Conservation (phyloP, 2,888 invertebrate species). For the Tipula helvola region DNA sequence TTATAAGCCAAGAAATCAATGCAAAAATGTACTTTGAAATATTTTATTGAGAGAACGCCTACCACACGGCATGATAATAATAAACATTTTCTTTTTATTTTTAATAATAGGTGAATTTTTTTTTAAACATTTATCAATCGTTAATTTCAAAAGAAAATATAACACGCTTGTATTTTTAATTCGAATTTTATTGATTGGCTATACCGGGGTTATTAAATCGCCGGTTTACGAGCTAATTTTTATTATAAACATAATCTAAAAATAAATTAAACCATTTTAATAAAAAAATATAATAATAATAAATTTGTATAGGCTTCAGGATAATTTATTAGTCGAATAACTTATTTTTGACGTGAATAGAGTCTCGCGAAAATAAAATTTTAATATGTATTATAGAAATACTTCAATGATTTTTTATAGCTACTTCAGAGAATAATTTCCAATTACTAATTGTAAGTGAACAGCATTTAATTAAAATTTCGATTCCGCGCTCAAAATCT, state of each 20-base stretch:
- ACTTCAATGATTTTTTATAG: too few relatives aligned
- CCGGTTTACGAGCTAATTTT: neutral
- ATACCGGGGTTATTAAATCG: neutral
- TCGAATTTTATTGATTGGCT: neutral
- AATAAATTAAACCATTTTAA: neutral
- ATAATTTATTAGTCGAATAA: too few relatives aligned
- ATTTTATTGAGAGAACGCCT: neutral
- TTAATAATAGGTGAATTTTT: neutral
- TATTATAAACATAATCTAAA: neutral
- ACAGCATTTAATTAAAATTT: too few relatives aligned
- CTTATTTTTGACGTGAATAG: too few relatives aligned
- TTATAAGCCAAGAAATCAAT: neutral
- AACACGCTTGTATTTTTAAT: neutral
- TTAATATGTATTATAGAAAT: too few relatives aligned
- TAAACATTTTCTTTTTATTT: neutral
- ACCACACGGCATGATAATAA: neutral
- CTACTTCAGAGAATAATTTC: too few relatives aligned
- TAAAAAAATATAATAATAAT: too few relatives aligned
- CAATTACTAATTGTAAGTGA: too few relatives aligned
- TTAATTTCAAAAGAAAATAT: neutral
- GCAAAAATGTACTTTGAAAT: neutral
- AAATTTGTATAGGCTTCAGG: too few relatives aligned
- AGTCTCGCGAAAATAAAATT: too few relatives aligned
- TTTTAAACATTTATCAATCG: neutral
- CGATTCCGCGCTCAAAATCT: too few relatives aligned